A percentile compares a stretch with the other conserved stretches of the same genome.
phyloP scores from a whole-genome alignment of 2,113 vertebrate genomes.

The Neofelis nebulosa region DNA sequence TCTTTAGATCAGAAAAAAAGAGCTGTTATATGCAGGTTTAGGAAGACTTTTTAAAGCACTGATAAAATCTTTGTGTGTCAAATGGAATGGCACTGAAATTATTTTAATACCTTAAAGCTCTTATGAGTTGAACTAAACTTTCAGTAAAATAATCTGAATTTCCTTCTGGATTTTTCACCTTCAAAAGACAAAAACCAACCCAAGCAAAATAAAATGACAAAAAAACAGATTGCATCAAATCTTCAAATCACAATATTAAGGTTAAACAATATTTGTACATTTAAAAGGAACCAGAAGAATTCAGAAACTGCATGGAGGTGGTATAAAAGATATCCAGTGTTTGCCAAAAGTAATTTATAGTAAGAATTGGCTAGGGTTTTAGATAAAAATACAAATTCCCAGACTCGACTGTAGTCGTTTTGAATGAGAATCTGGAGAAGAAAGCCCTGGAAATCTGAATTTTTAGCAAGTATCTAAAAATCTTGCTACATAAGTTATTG shows the following conservation, averaged over 20 bases:
- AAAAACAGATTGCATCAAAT: not conserved
- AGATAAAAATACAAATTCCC: conserved; percentile 13
- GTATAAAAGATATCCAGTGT: not conserved
- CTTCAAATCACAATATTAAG: not conserved
- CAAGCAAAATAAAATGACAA: not conserved
- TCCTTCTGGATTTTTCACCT: not conserved
- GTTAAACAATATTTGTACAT: not conserved
- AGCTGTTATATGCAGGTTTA: conserved; percentile 9
- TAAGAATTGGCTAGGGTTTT: not conserved
- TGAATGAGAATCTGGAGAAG: not conserved
- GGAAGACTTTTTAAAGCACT: conserved; percentile 54
- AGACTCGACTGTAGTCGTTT: not conserved
- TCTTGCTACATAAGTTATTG: not conserved
- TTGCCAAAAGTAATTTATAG: not conserved
- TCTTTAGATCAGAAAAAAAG: conserved; percentile 70
- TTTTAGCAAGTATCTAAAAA: not conserved
- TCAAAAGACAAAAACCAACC: not conserved
- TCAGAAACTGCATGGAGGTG: not conserved
- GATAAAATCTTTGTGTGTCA: conserved; percentile 57
- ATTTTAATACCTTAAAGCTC: conserved; percentile 56
- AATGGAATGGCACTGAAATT: conserved; percentile 47
- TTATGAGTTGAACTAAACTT: conserved; percentile 54
- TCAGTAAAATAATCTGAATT: not conserved
- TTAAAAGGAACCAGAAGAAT: not conserved
- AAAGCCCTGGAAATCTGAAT: not conserved